A percentile compares a stretch with the other conserved stretches of the same genome.
phyloP scores from a whole-genome alignment of 2,113 vertebrate genomes.

The Suricata suricatta region DNA sequence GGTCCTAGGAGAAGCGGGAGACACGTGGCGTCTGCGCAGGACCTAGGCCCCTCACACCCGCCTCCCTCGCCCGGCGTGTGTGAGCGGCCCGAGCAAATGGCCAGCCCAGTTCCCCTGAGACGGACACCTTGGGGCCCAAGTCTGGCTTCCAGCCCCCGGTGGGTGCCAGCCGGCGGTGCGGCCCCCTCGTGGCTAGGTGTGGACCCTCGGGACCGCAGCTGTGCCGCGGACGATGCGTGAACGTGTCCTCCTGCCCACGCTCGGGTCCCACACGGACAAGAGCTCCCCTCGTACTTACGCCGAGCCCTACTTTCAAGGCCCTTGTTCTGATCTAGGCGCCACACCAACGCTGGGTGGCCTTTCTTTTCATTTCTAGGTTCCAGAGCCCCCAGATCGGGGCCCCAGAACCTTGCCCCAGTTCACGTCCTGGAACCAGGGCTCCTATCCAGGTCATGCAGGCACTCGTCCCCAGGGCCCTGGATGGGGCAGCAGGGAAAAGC shows the following conservation, averaged over 20 bases:
- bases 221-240: accelerated
- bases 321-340: not conserved
- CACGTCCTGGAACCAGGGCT: not conserved
- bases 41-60: accelerated
- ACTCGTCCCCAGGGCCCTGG: not conserved
- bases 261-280: accelerated
- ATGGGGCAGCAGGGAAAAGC: not conserved
- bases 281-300: accelerated
- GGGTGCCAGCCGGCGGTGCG: not conserved
- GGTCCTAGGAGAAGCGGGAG: constrained; percentile 80
- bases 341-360: not conserved
- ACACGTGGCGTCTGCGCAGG: accelerated
- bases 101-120: not conserved
- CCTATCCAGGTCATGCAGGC: accelerated
- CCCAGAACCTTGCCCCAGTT: not conserved
- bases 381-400: not conserved
- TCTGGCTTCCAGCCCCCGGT: not conserved
- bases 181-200: not conserved
- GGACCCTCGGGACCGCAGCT: not conserved
- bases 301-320: not conserved
- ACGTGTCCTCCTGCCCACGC: not conserved
- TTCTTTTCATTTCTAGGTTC: not conserved
- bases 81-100: not conserved
- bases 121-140: accelerated
- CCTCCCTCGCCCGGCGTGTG: accelerated